phyloP scores from a whole-genome alignment of 2,113 vertebrate species.

The Agapornis roseicollis region DNA sequence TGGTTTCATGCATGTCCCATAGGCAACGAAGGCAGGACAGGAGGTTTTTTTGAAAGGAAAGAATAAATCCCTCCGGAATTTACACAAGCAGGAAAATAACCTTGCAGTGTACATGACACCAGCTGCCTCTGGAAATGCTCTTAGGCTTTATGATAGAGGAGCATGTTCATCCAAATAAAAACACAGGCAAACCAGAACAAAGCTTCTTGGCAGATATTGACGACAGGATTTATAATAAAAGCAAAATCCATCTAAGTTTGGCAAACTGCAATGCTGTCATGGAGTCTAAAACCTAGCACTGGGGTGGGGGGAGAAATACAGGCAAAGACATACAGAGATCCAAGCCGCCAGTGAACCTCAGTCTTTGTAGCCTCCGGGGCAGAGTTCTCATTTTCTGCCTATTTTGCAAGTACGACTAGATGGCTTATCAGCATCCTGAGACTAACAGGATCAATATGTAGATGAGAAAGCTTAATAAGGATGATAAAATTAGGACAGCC shows the following conservation, averaged over 20 bases:
- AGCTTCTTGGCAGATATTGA: not conserved
- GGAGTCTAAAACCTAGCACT: not conserved
- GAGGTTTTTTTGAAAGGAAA: not conserved
- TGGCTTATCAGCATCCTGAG: constrained; percentile 13
- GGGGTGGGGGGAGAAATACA: not conserved
- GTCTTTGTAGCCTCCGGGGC: not conserved
- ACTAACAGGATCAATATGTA: constrained; percentile 22
- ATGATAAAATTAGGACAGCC: constrained; percentile 15
- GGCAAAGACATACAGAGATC: not conserved
- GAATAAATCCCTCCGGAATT: not conserved
- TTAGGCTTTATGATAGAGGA: not conserved
- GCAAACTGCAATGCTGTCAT: not conserved
- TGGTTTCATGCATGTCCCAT: accelerated
- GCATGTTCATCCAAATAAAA: not conserved
- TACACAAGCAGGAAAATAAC: not conserved
- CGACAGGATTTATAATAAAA: not conserved
- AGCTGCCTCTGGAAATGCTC: constrained; percentile 23
- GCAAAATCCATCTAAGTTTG: not conserved
- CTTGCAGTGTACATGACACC: not conserved
- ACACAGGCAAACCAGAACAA: not conserved
- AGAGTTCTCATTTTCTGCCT: not conserved
- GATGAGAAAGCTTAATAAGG: not conserved
- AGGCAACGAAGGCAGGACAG: not conserved
- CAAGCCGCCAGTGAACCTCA: not conserved
- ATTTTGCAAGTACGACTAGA: not conserved